Conservation (phyloP, 1,140 invertebrate species). For the Lordiphosa collinella region DNA sequence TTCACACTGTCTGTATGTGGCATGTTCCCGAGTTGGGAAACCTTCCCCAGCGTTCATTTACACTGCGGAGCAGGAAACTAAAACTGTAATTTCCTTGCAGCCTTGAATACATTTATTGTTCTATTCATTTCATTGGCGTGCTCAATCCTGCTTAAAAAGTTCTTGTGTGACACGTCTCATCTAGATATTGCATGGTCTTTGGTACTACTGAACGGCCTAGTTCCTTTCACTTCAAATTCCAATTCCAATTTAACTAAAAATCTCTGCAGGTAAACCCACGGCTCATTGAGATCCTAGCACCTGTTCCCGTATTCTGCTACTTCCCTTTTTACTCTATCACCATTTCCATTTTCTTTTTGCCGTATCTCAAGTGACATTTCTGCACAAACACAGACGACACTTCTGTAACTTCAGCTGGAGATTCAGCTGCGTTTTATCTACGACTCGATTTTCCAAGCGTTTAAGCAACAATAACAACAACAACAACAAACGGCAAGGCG, state of each 20-base stretch:
- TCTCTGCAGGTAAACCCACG: constrained; percentile 18
- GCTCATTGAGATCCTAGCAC: constrained; percentile 11
- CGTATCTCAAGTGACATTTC: constrained; percentile 25
- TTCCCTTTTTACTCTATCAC: constrained; percentile 8
- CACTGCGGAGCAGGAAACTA: no score
- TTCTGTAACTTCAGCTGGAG: constrained; percentile 36
- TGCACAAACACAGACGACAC: constrained; percentile 57
- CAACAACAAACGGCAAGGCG: constrained; percentile 10
- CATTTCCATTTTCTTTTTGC: constrained; percentile 13
- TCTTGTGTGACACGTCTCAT: no score
- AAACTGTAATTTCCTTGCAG: no score
- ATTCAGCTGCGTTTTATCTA: constrained; percentile 58
- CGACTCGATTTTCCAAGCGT: constrained; percentile 64
- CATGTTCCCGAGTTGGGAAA: no score
- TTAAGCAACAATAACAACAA: constrained; percentile 56
- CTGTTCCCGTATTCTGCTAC: background rate
- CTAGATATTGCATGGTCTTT: no score
- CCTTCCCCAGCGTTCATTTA: no score
- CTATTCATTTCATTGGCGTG: no score
- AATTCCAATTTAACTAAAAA: constrained; percentile 17
- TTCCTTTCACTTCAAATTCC: background rate
- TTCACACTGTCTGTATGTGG: no score
- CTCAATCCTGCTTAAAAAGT: no score
- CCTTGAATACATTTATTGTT: no score
- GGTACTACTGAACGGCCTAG: background rate